phyloP scores from a whole-genome alignment of 2,888 invertebrate species.

The Chrysodeixis includens region DNA sequence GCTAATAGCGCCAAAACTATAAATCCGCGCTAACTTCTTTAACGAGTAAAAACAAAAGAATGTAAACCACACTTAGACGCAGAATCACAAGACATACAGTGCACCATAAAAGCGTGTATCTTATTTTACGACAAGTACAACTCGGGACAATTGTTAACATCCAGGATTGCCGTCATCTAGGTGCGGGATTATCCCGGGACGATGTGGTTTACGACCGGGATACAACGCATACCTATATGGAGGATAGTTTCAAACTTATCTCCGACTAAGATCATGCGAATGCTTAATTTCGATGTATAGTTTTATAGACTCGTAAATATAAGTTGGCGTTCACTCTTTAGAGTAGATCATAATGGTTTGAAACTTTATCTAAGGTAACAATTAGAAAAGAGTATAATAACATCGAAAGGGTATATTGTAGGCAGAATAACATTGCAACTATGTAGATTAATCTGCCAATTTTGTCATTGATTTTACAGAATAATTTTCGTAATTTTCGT shows the following conservation, averaged over 20 bases:
- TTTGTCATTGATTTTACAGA: too few species aligned
- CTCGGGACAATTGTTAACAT: conserved; percentile 71
- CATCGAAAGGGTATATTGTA: too few species aligned
- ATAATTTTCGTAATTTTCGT: background rate
- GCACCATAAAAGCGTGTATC: conserved; percentile 61
- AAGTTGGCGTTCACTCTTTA: background rate
- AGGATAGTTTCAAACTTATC: conserved; percentile 50
- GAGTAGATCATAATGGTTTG: too few species aligned
- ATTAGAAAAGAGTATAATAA: too few species aligned
- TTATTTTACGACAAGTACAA: conserved; percentile 69
- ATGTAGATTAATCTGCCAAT: too few species aligned
- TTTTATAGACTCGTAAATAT: background rate
- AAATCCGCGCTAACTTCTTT: background rate
- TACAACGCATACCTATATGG: conserved; percentile 56
- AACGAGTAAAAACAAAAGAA: conserved; percentile 17
- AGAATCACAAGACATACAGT: conserved; percentile 47
- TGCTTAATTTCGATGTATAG: background rate
- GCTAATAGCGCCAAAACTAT: too few species aligned
- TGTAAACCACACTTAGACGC: conserved; percentile 11
- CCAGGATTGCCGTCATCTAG: conserved; percentile 58
- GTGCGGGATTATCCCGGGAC: conserved; percentile 67
- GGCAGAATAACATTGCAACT: too few species aligned
- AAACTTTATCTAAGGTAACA: too few species aligned
- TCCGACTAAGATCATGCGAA: conserved; percentile 30
- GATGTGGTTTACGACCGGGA: conserved; percentile 68